These are phyloP conservation scores for Lerema accius DNA, from an alignment of 1,140 invertebrate genomes.

Conservation along the genomic window DNA sequence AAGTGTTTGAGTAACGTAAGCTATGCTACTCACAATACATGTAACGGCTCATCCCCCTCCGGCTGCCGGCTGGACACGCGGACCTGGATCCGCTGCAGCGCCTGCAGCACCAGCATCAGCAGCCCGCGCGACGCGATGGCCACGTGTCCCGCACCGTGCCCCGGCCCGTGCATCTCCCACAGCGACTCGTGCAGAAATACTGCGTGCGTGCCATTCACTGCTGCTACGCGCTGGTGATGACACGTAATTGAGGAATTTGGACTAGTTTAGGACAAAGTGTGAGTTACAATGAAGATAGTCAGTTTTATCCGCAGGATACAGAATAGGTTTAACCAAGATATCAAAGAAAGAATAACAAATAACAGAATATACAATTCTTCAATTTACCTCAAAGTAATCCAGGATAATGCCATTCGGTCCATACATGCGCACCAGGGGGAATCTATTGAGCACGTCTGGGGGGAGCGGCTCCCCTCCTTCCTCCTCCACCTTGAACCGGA, in stretches of 20 bases:
- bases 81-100: constrained; percentile 91
- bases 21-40: constrained; percentile 59
- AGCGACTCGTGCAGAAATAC: constrained; percentile 85
- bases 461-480: constrained; percentile 86
- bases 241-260: too few species aligned
- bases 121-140: constrained; percentile 63
- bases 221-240: constrained; percentile 52
- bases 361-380: too few species aligned
- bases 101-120: constrained; percentile 95
- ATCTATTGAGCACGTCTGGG: constrained; percentile 80
- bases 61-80: constrained; percentile 89
- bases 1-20: neutral
- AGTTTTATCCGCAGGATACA: too few species aligned
- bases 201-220: constrained; percentile 65
- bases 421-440: constrained; percentile 93
- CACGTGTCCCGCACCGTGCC: neutral
- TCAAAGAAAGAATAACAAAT: too few species aligned
- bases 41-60: constrained; percentile 73
- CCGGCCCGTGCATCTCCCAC: constrained; percentile 73
- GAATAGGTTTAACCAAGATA: too few species aligned
- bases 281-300: too few species aligned
- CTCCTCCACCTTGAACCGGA: constrained; percentile 91
- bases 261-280: too few species aligned
- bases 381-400: constrained; percentile 89
- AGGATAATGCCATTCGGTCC: constrained; percentile 89